phyloP scores from a whole-genome alignment of 2,113 vertebrate species.

The Cervus canadensis region DNA sequence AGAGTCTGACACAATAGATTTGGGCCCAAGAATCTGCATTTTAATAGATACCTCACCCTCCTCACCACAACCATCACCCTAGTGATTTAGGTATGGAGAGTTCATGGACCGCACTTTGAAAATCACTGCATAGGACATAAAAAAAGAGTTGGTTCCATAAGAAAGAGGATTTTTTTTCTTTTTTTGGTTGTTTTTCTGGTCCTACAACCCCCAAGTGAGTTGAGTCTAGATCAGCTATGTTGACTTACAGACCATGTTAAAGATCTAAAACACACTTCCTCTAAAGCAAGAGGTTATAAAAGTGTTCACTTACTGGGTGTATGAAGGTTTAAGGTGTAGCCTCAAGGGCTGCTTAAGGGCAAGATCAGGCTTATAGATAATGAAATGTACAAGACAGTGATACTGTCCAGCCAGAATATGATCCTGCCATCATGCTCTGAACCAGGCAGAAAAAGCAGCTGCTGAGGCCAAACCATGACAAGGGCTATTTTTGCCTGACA shows the following conservation, averaged over 20 bases:
- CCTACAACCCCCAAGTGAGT: neutral
- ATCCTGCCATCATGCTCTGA: slow-evolving; percentile 42
- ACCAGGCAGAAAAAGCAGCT: slow-evolving; percentile 45
- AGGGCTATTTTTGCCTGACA: slow-evolving; percentile 51
- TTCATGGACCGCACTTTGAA: neutral
- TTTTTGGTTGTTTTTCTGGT: neutral
- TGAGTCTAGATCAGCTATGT: neutral
- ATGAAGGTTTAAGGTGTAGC: slow-evolving; percentile 17
- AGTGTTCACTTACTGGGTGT: neutral
- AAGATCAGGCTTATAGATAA: slow-evolving; percentile 47
- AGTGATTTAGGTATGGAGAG: neutral
- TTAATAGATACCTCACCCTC: neutral
- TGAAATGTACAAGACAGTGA: slow-evolving; percentile 34
- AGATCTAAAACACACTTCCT: slow-evolving; percentile 4
- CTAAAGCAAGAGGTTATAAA: neutral
- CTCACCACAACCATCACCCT: neutral
- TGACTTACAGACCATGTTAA: slow-evolving; percentile 24
- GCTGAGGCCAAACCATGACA: slow-evolving; percentile 48
- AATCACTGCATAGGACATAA: neutral
- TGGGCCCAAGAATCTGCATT: neutral
- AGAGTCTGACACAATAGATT: neutral
- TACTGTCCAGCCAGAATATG: slow-evolving; percentile 13
- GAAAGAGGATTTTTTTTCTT: neutral
- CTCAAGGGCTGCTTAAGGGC: slow-evolving; percentile 37
- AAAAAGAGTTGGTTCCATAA: neutral